Evolutionary conservation across 2,113 vertebrate species (phyloP).

Genomic region (Oryctolagus cuniculus): DNA sequence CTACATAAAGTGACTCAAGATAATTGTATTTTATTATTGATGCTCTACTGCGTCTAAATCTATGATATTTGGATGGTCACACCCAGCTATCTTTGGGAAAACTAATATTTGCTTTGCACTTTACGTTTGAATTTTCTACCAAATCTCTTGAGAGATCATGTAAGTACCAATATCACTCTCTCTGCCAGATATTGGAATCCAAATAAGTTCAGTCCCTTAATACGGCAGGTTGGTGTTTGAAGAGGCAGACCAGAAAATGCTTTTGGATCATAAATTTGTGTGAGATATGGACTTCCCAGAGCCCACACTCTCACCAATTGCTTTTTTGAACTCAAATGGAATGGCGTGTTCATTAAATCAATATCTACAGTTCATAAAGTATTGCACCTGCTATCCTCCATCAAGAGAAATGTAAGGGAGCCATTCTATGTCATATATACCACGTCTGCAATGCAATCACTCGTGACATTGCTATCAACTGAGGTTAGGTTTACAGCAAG

Average conservation of each 20-base stretch:
- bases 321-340: not conserved
- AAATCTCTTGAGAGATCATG: not conserved
- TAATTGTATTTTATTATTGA: not conserved
- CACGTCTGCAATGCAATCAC: not conserved
- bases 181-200: not conserved
- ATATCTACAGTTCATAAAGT: not conserved
- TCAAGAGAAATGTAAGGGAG: not conserved
- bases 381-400: not conserved
- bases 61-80: not conserved
- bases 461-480: not conserved
- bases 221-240: too few relatives aligned
- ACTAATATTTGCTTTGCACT: not conserved
- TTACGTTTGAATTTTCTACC: not conserved
- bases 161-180: not conserved
- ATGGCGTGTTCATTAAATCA: too few relatives aligned
- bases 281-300: not conserved
- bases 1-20: not conserved
- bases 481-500: not conserved
- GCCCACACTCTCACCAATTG: not conserved
- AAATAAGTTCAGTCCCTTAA: not conserved
- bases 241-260: not conserved
- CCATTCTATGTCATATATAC: not conserved
- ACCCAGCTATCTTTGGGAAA: not conserved
- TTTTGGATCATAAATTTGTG: not conserved
- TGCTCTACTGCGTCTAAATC: not conserved